A percentile compares a stretch with the other conserved stretches of the same genome.
These are phyloP conservation scores for Congeria kusceri DNA, from an alignment of 2,888 invertebrate species.

Conservation along the genomic window DNA sequence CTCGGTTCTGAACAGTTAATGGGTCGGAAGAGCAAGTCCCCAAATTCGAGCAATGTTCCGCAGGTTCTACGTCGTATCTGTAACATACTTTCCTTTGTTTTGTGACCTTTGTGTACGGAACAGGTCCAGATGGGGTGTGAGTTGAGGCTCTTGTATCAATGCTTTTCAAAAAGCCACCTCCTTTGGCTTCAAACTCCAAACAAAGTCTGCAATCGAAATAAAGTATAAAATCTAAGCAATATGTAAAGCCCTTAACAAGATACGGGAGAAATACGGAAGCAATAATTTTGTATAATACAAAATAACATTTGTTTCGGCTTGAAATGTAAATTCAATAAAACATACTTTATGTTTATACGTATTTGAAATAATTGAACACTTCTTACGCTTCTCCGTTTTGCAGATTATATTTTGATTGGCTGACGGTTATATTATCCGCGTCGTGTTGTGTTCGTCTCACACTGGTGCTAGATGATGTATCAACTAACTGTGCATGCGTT, in stretches of 20 bases:
- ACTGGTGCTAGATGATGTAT: neutral
- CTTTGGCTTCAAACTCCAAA: conserved; percentile 14
- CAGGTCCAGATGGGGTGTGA: no score
- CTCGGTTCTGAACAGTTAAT: neutral
- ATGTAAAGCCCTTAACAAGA: no score
- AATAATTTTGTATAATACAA: no score
- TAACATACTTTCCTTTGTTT: conserved; percentile 1
- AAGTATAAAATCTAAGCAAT: no score
- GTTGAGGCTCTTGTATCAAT: neutral
- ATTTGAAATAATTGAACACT: no score
- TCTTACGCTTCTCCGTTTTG: conserved; percentile 1
- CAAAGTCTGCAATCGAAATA: conserved; percentile 26
- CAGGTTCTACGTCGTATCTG: neutral
- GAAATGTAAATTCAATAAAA: neutral
- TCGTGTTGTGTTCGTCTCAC: neutral
- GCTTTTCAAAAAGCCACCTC: conserved; percentile 34
- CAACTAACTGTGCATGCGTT: neutral
- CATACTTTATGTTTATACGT: no score
- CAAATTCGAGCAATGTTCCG: neutral
- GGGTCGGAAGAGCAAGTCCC: neutral
- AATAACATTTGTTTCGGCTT: no score
- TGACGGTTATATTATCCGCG: neutral
- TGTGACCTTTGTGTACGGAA: neutral
- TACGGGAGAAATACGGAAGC: neutral
- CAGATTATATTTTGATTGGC: neutral